Evolutionary conservation across 2,888 invertebrate genomes (phyloP).

Genomic region (Caenorhabditis sp.): DNA sequence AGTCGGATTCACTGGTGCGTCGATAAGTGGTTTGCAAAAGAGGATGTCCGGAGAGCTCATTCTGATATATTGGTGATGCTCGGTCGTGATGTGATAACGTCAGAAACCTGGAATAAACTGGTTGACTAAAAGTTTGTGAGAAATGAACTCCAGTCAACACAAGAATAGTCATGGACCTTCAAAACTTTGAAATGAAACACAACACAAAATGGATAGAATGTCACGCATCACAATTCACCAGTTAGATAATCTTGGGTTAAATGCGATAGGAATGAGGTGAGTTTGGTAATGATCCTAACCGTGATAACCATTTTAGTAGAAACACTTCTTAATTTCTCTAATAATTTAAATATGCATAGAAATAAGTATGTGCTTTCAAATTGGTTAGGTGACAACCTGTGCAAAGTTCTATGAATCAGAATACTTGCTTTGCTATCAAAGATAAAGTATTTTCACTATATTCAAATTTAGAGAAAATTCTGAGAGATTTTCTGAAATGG

Average conservation of each 20-base stretch:
- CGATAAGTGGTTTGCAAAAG: not conserved
- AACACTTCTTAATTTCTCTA: too few species aligned
- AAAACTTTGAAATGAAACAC: not conserved
- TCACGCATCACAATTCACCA: not conserved
- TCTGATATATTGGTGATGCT: slow-evolving; percentile 56
- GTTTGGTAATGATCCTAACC: not conserved
- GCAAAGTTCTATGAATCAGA: too few species aligned
- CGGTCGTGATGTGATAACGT: slow-evolving; percentile 54
- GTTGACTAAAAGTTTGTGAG: too few species aligned
- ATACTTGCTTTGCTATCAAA: too few species aligned
- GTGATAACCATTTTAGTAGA: too few species aligned
- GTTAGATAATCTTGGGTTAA: not conserved
- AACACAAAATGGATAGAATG: not conserved
- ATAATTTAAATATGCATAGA: too few species aligned
- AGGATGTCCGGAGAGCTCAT: slow-evolving; percentile 10
- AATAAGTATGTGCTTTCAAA: too few species aligned
- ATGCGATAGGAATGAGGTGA: not conserved
- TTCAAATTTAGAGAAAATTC: too few species aligned
- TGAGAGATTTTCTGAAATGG: too few species aligned
- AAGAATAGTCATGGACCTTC: not conserved
- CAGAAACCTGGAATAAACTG: slow-evolving; percentile 50
- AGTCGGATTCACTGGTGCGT: not conserved
- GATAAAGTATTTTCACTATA: too few species aligned
- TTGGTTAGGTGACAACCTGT: too few species aligned
- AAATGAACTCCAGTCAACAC: not conserved